These are phyloP conservation scores for Prosopocoilus inquinatus DNA, from an alignment of 2,888 invertebrate species.

Conservation along the genomic window DNA sequence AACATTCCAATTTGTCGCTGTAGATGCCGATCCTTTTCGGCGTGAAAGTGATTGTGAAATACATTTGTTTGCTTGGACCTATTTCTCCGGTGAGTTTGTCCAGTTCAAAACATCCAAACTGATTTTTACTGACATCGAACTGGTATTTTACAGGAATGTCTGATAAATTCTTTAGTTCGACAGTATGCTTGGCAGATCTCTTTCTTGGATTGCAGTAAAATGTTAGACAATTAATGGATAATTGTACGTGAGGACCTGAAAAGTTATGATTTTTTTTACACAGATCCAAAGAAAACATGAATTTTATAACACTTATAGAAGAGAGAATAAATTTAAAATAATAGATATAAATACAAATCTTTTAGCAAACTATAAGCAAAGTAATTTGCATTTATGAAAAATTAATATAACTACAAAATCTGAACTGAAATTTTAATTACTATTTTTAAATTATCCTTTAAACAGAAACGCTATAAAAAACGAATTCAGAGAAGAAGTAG, in stretches of 20 bases:
- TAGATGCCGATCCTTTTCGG: constrained; percentile 39
- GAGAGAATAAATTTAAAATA: no score
- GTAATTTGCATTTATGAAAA: no score
- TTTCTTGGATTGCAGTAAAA: constrained; percentile 18
- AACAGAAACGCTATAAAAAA: no score
- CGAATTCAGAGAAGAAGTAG: no score
- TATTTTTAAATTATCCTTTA: no score
- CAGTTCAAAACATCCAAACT: constrained; percentile 39
- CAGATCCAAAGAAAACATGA: not conserved
- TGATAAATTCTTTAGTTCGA: constrained; percentile 45
- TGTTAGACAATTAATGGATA: constrained; percentile 22
- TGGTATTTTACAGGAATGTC: constrained; percentile 40
- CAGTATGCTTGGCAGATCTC: constrained; percentile 29
- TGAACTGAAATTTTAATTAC: no score
- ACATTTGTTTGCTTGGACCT: constrained; percentile 33
- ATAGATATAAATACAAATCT: no score
- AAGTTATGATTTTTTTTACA: not conserved
- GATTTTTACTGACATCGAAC: constrained; percentile 37
- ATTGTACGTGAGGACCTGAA: constrained; percentile 24
- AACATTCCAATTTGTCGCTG: constrained; percentile 39
- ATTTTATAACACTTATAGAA: no score
- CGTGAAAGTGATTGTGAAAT: constrained; percentile 42
- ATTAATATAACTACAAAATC: no score
- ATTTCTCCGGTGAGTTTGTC: constrained; percentile 40
- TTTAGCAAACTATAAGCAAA: no score